Base-by-base conservation (phyloP, 2,888 invertebrate genomes). In the Lithophane leautieri region DNA sequence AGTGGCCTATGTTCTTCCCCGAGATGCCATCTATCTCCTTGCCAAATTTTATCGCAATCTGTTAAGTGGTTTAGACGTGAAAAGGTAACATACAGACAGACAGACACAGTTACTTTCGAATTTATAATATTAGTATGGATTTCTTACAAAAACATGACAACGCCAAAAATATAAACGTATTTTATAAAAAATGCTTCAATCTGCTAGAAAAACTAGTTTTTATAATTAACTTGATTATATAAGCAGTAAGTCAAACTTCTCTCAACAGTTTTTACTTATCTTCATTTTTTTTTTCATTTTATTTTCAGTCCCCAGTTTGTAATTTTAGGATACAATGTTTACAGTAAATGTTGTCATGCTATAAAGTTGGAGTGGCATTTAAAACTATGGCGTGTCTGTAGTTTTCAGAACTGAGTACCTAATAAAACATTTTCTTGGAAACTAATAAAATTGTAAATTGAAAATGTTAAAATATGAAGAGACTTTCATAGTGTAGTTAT, bases 351-450 rank as follows among this genome's bases (percentile, higher is more conserved):
- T 52, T 60, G 42, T 60, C 42, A 12, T 22, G 50, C 50, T 76
- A 68, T 78, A 42, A 78, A 16, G 4, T 70, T 76, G n/a, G 60
- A 76, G 58, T 34, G 22, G 22, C 50, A 79, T 44, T 79, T 14
- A 76, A 69, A 79, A 79, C 34, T 61, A 19, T 60, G 56, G 65
- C 78, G 54, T 78, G 78, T 69, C 22, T 56, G 52, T n/a, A 61
- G 40, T 79, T 72, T 65, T 52, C n/a, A 79, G 44, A 60, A 44
- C 52, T 8, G 44, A 25, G 52, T 60, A n/a, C n/a, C n/a, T n/a
- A 34, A 60, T 78, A 60, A 76, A 76, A 77, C 42, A 25, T 44
- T 60, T 78, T 40, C 79, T 54, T 42, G n/a, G 44, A 79, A 79
- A 79, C n/a, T 34, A 56, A 66, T 72, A 79, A 72, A 72, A 66